Evolutionary conservation across 2,888 invertebrate genomes (phyloP), one percentile per base, ranked within the genome.

Genomic region (Smittia aterrima): DNA sequence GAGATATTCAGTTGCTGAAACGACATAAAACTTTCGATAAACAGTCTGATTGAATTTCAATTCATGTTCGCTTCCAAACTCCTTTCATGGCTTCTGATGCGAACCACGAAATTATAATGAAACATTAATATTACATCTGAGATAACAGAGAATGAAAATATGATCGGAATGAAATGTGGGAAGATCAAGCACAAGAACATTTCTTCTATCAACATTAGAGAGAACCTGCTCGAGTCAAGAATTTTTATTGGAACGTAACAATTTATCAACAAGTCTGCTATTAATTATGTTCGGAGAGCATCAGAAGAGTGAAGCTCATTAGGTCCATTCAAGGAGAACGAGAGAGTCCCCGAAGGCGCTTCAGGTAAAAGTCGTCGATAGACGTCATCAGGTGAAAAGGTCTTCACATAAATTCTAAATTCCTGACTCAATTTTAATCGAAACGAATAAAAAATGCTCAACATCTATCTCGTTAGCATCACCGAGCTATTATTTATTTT

Each of bases 401-500:
- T 47, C 16, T 16, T 47, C 47, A 47, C 47, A 47, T n/a, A 47
- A 47, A 47, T 16, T 38, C 11, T 38, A 7, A 7, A 38, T 38
- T 47, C 16, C 47, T 6, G 32, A 3, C 32, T 32, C 32, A 32
- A 32, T 58, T 58, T 58, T 18, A 58, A 58, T 58, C 58, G 9
- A 58, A 58, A 58, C 1, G 20, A 58, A 16, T n/a, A 47, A 47
- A 11, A 47, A 58, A 58, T 58, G n/a, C n/a, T 58, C 22, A 58
- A 58, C 58, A 27, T 64, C 64, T 9, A 64, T 64, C 64, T 64
- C 27, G 64, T 64, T 64, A 64, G 64, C 27, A 64, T 27, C 64
- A 64, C 7, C 27, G 20, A n/a, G n/a, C 64, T 64, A 64, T 64
- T 64, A 64, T 64, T 64, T 64, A 64, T 64, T 64, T 64, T 25